Conservation (phyloP, 2,113 vertebrate species). For the Burhinus bistriatus region DNA sequence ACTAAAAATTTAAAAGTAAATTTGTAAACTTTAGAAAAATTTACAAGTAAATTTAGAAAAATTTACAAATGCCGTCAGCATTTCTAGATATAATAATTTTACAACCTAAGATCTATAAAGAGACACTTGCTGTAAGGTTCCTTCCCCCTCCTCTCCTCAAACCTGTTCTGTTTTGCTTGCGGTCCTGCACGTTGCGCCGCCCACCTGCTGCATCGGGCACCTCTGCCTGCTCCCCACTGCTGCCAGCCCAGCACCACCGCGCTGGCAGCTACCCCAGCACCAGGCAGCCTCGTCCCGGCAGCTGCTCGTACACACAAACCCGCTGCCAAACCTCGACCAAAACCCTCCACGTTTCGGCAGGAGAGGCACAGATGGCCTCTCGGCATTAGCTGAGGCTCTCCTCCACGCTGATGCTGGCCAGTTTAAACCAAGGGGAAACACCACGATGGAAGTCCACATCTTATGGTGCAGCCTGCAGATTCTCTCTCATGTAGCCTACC, state of each 20-base stretch:
- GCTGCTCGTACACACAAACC: background rate
- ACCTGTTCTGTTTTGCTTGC: background rate
- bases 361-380: background rate
- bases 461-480: background rate
- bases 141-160: background rate
- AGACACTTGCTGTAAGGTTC: background rate
- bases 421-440: background rate
- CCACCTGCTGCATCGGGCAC: too few relatives aligned
- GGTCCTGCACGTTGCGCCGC: fast-evolving
- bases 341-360: too few relatives aligned
- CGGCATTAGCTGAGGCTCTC: background rate
- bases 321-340: background rate
- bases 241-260: too few relatives aligned
- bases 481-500: background rate
- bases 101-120: fast-evolving
- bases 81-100: background rate
- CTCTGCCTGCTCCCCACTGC: background rate
- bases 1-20: background rate
- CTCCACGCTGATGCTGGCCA: fast-evolving
- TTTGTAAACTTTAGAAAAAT: background rate
- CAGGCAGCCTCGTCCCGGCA: background rate
- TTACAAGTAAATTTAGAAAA: background rate
- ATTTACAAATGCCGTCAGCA: background rate
- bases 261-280: too few relatives aligned
- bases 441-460: background rate